Evolutionary conservation across 92 coral and sea anemone species (phyloP).

Genomic region (Zoanthus solanderi): DNA sequence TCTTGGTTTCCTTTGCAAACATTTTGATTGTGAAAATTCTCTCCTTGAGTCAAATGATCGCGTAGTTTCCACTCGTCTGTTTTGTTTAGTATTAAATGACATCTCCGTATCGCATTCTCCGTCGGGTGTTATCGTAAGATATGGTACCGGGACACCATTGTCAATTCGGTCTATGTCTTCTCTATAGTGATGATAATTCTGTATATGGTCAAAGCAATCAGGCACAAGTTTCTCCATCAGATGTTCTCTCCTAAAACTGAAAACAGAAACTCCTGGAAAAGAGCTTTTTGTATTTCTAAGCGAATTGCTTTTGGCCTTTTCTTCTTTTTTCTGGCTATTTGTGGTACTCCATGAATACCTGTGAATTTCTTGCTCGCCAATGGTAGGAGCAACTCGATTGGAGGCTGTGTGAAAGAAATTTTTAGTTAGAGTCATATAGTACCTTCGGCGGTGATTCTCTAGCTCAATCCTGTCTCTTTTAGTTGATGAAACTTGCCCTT

Average conservation of each 20-base stretch:
- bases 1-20: constrained; percentile 11
- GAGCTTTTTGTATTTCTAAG: not conserved
- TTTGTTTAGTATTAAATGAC: not conserved
- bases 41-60: not conserved
- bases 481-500: constrained; percentile 64
- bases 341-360: not conserved
- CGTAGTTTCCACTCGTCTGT: not conserved
- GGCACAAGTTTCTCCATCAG: constrained; percentile 64
- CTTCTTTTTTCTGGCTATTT: not conserved
- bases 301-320: not conserved
- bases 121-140: constrained; percentile 53
- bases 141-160: constrained; percentile 65
- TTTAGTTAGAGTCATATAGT: constrained; percentile 53
- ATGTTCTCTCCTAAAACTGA: constrained; percentile 35
- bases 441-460: constrained; percentile 70
- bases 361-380: constrained; percentile 76
- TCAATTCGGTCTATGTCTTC: constrained; percentile 69
- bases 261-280: constrained; percentile 27
- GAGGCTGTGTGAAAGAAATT: constrained; percentile 67
- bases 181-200: constrained; percentile 82
- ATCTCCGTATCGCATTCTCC: not conserved
- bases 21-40: not conserved
- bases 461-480: constrained; percentile 71
- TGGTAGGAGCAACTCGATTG: constrained; percentile 67
- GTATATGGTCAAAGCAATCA: constrained; percentile 70